These are phyloP conservation scores for Podarcis siculus DNA, from an alignment of 2,797 vertebrate genomes.

Conservation along the genomic window DNA sequence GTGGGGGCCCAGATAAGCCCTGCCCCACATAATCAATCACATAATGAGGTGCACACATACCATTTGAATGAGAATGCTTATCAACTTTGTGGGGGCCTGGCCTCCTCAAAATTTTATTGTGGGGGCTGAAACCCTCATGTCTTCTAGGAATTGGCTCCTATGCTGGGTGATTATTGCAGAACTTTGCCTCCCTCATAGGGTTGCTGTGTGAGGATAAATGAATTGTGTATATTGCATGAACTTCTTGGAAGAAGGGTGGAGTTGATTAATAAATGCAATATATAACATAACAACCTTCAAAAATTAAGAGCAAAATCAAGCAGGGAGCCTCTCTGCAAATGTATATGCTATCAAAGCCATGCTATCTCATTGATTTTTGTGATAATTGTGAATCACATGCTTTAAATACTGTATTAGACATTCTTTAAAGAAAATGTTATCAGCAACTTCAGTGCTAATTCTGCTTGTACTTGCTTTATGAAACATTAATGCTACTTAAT, in stretches of 20 bases:
- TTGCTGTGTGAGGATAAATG: too few species aligned
- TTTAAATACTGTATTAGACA: background rate
- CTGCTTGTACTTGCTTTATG: conserved; percentile 56
- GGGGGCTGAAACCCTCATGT: too few species aligned
- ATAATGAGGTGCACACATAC: too few species aligned
- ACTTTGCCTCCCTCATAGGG: background rate
- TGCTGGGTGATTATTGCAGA: background rate
- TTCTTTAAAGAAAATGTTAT: conserved; percentile 44
- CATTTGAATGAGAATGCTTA: too few species aligned
- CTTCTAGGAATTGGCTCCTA: too few species aligned
- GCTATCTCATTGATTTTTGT: background rate
- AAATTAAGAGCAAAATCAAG: background rate
- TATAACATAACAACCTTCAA: background rate
- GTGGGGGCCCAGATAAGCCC: too few species aligned
- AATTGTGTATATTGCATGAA: background rate
- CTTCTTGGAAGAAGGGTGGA: background rate
- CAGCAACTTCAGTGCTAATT: conserved; percentile 54
- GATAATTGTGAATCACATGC: background rate
- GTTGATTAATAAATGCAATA: background rate
- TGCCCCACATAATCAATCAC: too few species aligned
- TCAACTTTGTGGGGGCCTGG: too few species aligned
- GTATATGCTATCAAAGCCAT: background rate
- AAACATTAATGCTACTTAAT: conserved; percentile 54
- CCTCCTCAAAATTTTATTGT: too few species aligned
- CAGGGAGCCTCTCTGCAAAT: background rate